Base-by-base conservation (phyloP, 2,113 vertebrate genomes). In the Ochotona princeps region DNA sequence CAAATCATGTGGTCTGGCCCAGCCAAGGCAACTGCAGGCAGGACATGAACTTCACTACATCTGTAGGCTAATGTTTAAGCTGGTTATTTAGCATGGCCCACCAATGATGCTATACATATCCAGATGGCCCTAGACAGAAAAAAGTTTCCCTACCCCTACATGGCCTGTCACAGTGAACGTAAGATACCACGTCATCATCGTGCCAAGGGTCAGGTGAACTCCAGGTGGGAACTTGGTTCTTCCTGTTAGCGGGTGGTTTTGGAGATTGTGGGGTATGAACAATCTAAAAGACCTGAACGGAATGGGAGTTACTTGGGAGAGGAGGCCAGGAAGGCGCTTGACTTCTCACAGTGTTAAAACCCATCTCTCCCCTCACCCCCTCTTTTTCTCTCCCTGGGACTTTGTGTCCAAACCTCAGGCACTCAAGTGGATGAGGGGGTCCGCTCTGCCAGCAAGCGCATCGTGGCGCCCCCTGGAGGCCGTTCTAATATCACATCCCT, bases 401-500 rank as follows among this genome's bases (percentile, higher is more conserved):
- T 44, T 69, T 10, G 1, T 93, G 76, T 78, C n/a, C 0, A 49
- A 44, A 63, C 66, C 21, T 1, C 96, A 98, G 98, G 98, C 93
- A 98, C 98, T 83, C 98, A 98, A 92, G 65, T 97, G 0, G 98
- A 98, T 47, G 98, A 98, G 49, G 99, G 99, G 1, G 97, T 99
- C 92, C 99, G 99, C 97, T 99, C 99, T 0, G 99, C 99, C 0
- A 99, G 99, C 97, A 99, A 99, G 78, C 99, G 99, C 95, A 99
- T 99, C 0, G 98, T 99, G 9, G 99, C 99, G 3, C 99, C 99
- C 82, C 99, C 99, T 0, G 99, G 99, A 96, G 99, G 99, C 88
- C 99, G 99, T 83, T 99, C 99, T 95, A 99, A 99, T 97, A 99
- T 99, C 97, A 99, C 99, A 83, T 99, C 99, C 93, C 98, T 99